Evolutionary conservation across 1,140 invertebrate genomes (phyloP).

Genomic region (Octopus bimaculoides): DNA sequence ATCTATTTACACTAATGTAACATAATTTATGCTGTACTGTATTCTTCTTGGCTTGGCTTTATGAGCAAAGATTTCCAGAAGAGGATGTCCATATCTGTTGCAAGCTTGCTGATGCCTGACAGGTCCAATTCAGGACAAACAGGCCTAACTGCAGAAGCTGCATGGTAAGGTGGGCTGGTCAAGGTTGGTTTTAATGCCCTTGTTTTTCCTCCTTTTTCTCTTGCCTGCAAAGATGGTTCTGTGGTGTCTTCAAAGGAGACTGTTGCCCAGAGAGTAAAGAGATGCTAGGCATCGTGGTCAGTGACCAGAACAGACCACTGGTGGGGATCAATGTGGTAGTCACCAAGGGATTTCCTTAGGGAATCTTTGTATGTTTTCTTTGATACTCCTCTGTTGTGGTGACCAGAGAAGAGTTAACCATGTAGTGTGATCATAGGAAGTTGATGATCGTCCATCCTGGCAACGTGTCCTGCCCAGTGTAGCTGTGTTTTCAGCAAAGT

Average conservation of each 20-base stretch:
- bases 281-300: not conserved
- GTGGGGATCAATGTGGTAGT: not conserved
- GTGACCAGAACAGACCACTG: not conserved
- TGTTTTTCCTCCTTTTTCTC: not conserved
- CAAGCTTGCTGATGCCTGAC: not conserved
- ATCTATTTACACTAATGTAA: no score
- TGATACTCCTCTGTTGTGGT: not conserved
- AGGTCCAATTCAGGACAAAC: not conserved
- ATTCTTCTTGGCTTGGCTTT: not conserved
- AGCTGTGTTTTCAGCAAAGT: not conserved
- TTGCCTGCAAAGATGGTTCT: not conserved
- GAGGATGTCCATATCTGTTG: not conserved
- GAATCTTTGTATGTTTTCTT: not conserved
- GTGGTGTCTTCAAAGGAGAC: not conserved
- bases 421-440: not conserved
- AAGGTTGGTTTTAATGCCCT: not conserved
- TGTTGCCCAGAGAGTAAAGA: not conserved
- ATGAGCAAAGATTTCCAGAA: not conserved
- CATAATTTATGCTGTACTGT: no score
- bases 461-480: not conserved
- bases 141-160: not conserved
- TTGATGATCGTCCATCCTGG: not conserved
- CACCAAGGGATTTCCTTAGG: not conserved
- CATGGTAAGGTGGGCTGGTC: not conserved
- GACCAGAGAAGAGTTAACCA: not conserved